Evolutionary conservation across 2,113 vertebrate species (phyloP).

Genomic region (Columba livia): DNA sequence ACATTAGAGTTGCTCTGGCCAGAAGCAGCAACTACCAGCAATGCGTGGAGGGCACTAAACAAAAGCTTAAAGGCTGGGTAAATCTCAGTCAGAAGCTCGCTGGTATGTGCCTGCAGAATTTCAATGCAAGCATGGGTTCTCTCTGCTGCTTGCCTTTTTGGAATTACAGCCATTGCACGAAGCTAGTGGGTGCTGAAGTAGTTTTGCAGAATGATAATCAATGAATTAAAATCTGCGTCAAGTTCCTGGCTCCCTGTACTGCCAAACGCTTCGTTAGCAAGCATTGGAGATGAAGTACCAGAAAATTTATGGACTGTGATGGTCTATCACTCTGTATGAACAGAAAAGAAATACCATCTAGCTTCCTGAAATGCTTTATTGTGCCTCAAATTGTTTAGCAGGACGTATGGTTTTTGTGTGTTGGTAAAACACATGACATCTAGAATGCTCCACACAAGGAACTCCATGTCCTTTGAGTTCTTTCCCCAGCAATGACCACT

Average conservation of each 20-base stretch:
- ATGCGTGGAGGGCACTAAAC: background rate
- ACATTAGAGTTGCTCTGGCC: background rate
- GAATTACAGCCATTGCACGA: background rate
- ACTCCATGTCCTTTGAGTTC: background rate
- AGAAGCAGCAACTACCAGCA: background rate
- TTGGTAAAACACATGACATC: background rate
- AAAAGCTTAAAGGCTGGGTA: slow-evolving; percentile 36
- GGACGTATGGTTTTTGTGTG: background rate
- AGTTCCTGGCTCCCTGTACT: background rate
- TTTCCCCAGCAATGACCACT: background rate
- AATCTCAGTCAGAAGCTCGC: background rate
- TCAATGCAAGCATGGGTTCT: background rate
- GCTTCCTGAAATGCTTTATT: slow-evolving; percentile 20
- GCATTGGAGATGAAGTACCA: background rate
- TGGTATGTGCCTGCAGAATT: background rate
- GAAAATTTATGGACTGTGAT: slow-evolving; percentile 49
- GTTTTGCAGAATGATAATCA: slow-evolving; percentile 3
- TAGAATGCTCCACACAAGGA: background rate
- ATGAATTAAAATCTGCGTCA: slow-evolving; percentile 35
- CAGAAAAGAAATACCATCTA: slow-evolving; percentile 19
- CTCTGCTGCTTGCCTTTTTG: background rate
- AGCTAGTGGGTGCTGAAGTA: background rate
- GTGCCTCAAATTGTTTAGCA: slow-evolving; percentile 14
- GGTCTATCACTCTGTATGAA: slow-evolving; percentile 38
- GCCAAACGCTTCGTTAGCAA: rapidly evolving